Evolutionary conservation across 2,888 invertebrate species (phyloP).

Genomic region (Trichogramma evanescens): DNA sequence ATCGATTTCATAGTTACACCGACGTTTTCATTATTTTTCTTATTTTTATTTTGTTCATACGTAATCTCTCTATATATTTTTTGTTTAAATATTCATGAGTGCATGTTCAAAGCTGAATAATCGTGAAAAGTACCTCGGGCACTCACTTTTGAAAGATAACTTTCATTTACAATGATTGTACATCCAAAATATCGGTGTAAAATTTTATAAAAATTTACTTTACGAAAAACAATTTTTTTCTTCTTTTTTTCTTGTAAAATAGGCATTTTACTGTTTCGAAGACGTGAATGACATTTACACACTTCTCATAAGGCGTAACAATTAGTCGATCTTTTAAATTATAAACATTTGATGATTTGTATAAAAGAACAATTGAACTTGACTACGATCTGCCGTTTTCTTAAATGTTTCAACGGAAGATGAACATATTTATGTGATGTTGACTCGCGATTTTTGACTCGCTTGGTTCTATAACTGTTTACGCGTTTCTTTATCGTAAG

Average conservation of each 20-base stretch:
- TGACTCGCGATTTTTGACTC: conserved; percentile 9
- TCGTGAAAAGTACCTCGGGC: not conserved
- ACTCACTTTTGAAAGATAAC: no score
- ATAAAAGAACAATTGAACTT: conserved; percentile 36
- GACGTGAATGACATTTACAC: not conserved
- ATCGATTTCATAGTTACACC: conserved; percentile 38
- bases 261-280: not conserved
- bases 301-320: conserved; percentile 28
- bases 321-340: conserved; percentile 37
- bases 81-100: conserved; percentile 7
- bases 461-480: conserved; percentile 7
- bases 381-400: conserved; percentile 28
- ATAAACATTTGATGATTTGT: conserved; percentile 30
- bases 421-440: conserved; percentile 27
- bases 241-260: not conserved
- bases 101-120: conserved; percentile 10
- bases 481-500: conserved; percentile 1
- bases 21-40: conserved; percentile 10
- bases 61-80: conserved; percentile 11
- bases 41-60: not conserved
- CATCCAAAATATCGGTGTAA: not conserved
- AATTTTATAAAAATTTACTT: conserved; percentile 15
- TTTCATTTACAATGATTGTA: not conserved
- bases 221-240: conserved; percentile 7
- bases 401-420: conserved; percentile 32